Evolutionary conservation across 2,113 vertebrate genomes (phyloP).

Genomic region (Alexandromys fortis): DNA sequence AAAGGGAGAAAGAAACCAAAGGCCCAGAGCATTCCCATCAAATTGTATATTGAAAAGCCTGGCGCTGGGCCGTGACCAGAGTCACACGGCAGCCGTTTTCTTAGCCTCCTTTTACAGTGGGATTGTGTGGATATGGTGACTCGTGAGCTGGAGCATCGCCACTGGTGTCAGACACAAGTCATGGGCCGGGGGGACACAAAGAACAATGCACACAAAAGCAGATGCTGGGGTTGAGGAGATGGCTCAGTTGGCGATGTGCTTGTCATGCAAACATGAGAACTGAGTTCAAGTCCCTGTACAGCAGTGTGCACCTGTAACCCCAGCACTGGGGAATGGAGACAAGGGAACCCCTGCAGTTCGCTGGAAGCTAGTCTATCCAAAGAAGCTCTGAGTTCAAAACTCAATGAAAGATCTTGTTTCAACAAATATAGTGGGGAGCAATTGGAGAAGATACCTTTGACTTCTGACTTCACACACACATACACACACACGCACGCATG

Average conservation of each 20-base stretch:
- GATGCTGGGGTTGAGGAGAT: neutral
- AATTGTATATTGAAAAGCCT: conserved; percentile 58
- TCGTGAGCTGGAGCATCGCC: neutral
- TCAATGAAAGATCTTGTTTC: neutral
- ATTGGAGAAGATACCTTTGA: neutral
- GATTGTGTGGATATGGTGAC: neutral
- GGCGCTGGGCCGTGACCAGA: neutral
- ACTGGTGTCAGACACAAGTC: neutral
- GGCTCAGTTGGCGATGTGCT: neutral
- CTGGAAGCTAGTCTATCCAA: neutral
- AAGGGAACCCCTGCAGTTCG: neutral
- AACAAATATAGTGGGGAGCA: neutral
- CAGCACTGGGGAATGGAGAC: neutral
- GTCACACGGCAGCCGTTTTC: neutral
- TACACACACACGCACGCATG: neutral
- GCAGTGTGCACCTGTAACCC: neutral
- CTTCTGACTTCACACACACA: neutral
- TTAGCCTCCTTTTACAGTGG: neutral
- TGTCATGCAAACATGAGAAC: neutral
- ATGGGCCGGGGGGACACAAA: neutral
- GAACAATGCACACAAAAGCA: neutral
- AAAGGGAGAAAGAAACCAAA: conserved; percentile 46
- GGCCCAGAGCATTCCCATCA: conserved; percentile 61
- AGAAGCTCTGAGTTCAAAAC: neutral
- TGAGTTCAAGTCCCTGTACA: neutral